phyloP scores from a whole-genome alignment of 2,888 invertebrate genomes.

The Tyria jacobaeae region DNA sequence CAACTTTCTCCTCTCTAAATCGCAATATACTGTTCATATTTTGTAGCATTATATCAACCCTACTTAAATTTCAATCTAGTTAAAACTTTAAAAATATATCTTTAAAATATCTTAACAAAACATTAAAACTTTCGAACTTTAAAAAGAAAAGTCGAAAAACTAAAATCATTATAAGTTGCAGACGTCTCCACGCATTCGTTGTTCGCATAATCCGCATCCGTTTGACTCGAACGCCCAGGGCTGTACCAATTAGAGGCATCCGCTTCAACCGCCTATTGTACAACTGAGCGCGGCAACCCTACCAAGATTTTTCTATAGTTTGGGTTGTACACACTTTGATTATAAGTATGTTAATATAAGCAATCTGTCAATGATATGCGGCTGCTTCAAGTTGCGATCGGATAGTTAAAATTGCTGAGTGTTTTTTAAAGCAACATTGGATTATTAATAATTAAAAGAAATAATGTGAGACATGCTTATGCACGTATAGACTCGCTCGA shows the following conservation, averaged over 20 bases:
- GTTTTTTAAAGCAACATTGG: no score
- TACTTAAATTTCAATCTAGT: conserved; percentile 10
- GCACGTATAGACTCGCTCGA: no score
- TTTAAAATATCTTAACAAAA: conserved; percentile 1
- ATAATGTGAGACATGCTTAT: no score
- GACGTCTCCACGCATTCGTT: conserved; percentile 27
- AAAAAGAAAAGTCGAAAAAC: conserved; percentile 17
- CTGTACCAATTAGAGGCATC: conserved; percentile 75
- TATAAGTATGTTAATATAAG: no score
- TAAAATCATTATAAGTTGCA: conserved; percentile 52
- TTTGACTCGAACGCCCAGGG: conserved; percentile 65
- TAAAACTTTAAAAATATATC: conserved; percentile 13
- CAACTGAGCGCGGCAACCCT: conserved; percentile 33
- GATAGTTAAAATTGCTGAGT: no score
- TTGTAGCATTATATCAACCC: not conserved
- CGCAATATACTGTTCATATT: not conserved
- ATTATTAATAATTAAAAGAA: no score
- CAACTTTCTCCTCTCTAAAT: not conserved
- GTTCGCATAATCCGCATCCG: conserved; percentile 59
- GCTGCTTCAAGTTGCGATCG: no score
- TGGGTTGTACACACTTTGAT: not conserved
- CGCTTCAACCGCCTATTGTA: conserved; percentile 34
- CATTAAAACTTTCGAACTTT: conserved; percentile 8
- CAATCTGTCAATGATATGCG: no score
- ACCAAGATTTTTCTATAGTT: conserved; percentile 24